phyloP scores from a whole-genome alignment of 2,888 invertebrate species.

The Drymonia ruficornis region DNA sequence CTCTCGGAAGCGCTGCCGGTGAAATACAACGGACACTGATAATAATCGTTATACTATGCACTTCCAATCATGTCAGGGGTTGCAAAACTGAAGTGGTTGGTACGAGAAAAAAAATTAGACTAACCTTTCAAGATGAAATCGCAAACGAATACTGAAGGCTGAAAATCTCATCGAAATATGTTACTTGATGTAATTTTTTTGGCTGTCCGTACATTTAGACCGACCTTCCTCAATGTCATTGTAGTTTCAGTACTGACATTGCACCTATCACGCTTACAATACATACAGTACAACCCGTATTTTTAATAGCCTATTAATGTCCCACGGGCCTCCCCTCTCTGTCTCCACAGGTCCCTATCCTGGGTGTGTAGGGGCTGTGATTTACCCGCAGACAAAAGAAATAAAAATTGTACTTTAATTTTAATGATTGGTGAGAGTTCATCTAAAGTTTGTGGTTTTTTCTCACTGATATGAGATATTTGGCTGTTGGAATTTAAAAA shows the following conservation, averaged over 20 bases:
- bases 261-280: slow-evolving; percentile 35
- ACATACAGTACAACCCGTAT: slow-evolving; percentile 8
- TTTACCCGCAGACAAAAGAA: too few relatives aligned
- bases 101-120: too few relatives aligned
- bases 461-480: neutral
- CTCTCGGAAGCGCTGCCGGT: slow-evolving; percentile 7
- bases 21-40: neutral
- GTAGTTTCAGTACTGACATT: slow-evolving; percentile 36
- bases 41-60: neutral
- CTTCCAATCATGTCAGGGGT: neutral
- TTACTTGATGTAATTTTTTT: neutral
- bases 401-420: too few relatives aligned
- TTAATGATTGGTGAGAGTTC: too few relatives aligned
- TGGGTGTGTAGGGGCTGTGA: too few relatives aligned
- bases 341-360: too few relatives aligned
- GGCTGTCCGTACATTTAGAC: slow-evolving; percentile 25
- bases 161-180: too few relatives aligned
- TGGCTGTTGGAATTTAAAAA: neutral
- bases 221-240: slow-evolving; percentile 43
- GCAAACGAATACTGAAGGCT: too few relatives aligned
- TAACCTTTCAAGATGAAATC: too few relatives aligned
- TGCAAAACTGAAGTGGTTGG: too few relatives aligned
- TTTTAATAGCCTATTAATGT: accelerated
- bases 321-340: too few relatives aligned
- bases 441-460: neutral